Conservation (phyloP, 1,140 invertebrate species). For the Ceratoteleas bidentatus region DNA sequence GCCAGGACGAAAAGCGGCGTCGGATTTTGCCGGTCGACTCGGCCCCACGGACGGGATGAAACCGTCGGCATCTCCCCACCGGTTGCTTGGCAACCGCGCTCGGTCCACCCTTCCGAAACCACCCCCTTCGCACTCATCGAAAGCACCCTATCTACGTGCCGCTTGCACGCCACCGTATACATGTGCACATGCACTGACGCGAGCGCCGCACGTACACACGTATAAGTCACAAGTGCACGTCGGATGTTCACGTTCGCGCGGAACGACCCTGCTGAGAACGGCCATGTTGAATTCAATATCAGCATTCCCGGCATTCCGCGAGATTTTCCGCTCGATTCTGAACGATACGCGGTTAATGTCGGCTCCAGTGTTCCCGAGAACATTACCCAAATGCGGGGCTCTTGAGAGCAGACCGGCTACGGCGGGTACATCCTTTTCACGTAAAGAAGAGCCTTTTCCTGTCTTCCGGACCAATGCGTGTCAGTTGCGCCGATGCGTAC, state of each 20-base stretch:
- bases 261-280: constrained; percentile 70
- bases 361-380: constrained; percentile 58
- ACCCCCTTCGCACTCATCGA: constrained; percentile 62
- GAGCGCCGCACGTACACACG: constrained; percentile 44
- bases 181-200: constrained; percentile 45
- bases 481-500: constrained; percentile 12
- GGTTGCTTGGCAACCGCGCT: constrained; percentile 78
- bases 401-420: constrained; percentile 57
- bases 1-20: constrained; percentile 35
- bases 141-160: constrained; percentile 43
- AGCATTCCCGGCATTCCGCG: constrained; percentile 78
- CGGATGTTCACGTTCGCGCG: constrained; percentile 50
- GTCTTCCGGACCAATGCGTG: constrained; percentile 25
- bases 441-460: constrained; percentile 51
- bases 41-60: constrained; percentile 77
- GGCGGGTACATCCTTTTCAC: constrained; percentile 48
- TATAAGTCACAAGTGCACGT: constrained; percentile 54
- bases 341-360: constrained; percentile 71
- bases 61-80: constrained; percentile 73
- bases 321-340: constrained; percentile 71
- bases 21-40: constrained; percentile 70
- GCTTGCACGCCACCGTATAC: constrained; percentile 50
- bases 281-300: constrained; percentile 82
- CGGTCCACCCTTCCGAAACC: constrained; percentile 75
- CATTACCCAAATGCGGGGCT: constrained; percentile 61